A percentile compares a stretch with the other conserved stretches of the same genome.
These are phyloP conservation scores for Muntiacus muntjak DNA, from an alignment of 2,113 vertebrate genomes.

Conservation along the genomic window DNA sequence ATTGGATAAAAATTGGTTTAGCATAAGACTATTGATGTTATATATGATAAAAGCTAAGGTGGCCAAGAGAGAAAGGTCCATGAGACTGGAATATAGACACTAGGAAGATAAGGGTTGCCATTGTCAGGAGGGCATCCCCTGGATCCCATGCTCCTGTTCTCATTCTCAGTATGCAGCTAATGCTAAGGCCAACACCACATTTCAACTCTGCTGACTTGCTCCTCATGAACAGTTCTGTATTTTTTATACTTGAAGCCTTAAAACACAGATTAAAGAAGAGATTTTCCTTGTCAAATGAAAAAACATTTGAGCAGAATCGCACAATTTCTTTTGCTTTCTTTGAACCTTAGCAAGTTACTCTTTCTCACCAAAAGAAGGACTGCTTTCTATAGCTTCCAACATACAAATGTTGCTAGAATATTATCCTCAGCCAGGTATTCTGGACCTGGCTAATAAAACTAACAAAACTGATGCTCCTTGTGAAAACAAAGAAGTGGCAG, in stretches of 20 bases:
- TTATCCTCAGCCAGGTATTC: not conserved
- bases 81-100: too few relatives aligned
- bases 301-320: not conserved
- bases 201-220: not conserved
- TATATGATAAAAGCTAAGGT: not conserved
- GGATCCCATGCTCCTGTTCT: not conserved
- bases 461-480: not conserved
- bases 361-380: not conserved
- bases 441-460: not conserved
- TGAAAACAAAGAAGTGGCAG: not conserved
- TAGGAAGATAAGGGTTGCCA: fast-evolving
- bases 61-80: not conserved
- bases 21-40: not conserved
- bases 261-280: not conserved
- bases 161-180: not conserved
- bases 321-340: not conserved
- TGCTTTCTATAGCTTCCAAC: not conserved
- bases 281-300: not conserved
- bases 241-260: not conserved
- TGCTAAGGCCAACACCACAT: not conserved
- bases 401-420: not conserved
- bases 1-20: not conserved
- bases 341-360: not conserved
- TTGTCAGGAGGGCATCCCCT: fast-evolving
- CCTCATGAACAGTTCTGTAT: not conserved